These are phyloP conservation scores for Nothura maculosa DNA, from an alignment of 2,797 vertebrate species.

Conservation along the genomic window DNA sequence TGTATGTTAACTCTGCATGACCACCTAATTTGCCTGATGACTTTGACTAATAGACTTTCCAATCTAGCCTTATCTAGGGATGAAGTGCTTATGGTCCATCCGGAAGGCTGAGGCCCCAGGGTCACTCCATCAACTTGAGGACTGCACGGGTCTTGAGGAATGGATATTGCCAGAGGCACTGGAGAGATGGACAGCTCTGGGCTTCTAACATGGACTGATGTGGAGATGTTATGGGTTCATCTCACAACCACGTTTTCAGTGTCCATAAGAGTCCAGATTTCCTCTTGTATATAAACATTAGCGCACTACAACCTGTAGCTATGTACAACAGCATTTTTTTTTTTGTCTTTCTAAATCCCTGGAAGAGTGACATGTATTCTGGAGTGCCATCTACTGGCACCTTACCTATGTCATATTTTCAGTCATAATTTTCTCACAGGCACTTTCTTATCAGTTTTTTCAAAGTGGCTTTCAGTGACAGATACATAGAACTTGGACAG, in stretches of 20 bases:
- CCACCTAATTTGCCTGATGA: background rate
- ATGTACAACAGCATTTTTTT: background rate
- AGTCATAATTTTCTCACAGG: background rate
- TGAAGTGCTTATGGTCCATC: background rate
- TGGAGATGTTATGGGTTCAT: too few relatives aligned
- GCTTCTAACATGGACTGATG: too few relatives aligned
- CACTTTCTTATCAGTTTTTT: background rate
- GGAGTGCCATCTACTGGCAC: background rate
- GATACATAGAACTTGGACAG: background rate
- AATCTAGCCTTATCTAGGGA: background rate
- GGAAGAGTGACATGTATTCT: background rate
- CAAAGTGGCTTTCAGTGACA: background rate
- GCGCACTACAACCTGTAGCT: fast-evolving
- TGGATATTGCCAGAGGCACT: too few relatives aligned
- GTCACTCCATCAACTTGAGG: too few relatives aligned
- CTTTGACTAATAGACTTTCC: background rate
- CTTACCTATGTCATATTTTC: background rate
- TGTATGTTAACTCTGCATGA: background rate
- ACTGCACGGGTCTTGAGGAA: background rate
- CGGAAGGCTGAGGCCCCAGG: background rate
- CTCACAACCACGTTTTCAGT: background rate
- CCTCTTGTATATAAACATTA: fast-evolving
- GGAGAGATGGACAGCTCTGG: background rate
- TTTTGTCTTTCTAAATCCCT: background rate
- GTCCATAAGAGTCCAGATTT: background rate